Conservation (phyloP, 2,797 vertebrate genomes). For the Microctenopoma steveboyesi region DNA sequence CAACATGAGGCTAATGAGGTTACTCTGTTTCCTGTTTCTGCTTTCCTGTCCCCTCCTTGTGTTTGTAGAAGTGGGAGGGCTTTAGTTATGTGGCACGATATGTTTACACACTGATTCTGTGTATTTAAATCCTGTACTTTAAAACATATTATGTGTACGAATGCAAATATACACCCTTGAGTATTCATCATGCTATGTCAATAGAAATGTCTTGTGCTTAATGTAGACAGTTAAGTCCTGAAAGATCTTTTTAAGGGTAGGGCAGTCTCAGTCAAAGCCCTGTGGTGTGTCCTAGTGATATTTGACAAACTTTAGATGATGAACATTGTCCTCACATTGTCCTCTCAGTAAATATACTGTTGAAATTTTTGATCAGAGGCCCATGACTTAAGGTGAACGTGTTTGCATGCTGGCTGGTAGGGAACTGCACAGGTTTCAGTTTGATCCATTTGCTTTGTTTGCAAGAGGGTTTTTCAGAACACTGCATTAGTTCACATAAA, state of each 20-base stretch:
- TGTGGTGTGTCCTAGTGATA: too few relatives aligned
- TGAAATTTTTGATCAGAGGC: too few relatives aligned
- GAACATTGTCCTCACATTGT: too few relatives aligned
- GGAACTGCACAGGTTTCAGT: too few relatives aligned
- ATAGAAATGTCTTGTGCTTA: background rate
- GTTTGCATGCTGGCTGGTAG: background rate
- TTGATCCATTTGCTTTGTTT: too few relatives aligned
- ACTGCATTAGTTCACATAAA: too few relatives aligned
- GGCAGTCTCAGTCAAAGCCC: background rate
- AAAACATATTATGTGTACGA: background rate
- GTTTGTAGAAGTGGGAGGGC: conserved; percentile 37
- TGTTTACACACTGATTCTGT: conserved; percentile 26
- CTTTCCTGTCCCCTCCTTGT: conserved; percentile 64
- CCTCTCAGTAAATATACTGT: too few relatives aligned
- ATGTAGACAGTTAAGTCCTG: too few relatives aligned
- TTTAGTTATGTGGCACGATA: conserved; percentile 29
- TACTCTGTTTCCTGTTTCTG: conserved; percentile 73
- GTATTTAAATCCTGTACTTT: background rate
- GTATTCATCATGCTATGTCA: conserved; percentile 6
- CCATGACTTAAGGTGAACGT: background rate
- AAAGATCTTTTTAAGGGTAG: too few relatives aligned
- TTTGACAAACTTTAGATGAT: too few relatives aligned
- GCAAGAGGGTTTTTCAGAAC: too few relatives aligned
- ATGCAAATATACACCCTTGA: background rate
- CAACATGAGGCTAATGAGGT: conserved; percentile 76